phyloP scores from a whole-genome alignment of 2,888 invertebrate genomes.

The Carpatolechia fugitivella region DNA sequence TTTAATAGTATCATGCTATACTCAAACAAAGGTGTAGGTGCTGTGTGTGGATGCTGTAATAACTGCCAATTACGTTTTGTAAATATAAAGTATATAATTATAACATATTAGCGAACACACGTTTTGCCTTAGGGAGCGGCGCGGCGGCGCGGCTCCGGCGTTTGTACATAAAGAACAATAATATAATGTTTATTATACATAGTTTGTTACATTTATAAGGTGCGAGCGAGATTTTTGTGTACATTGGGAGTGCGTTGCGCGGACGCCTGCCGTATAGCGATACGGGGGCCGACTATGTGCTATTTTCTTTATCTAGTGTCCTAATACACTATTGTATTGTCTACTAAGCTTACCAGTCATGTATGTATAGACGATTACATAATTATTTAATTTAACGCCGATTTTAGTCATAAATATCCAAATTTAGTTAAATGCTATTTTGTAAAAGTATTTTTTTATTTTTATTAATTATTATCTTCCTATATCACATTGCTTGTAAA shows the following conservation, averaged over 20 bases:
- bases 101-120: constrained; percentile 60
- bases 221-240: constrained; percentile 63
- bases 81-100: constrained; percentile 66
- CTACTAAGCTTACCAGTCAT: constrained; percentile 78
- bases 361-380: constrained; percentile 73
- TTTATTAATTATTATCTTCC: constrained; percentile 53
- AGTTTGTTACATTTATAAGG: constrained; percentile 73
- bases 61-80: constrained; percentile 69
- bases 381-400: constrained; percentile 75
- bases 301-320: constrained; percentile 71
- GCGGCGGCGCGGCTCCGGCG: constrained; percentile 55
- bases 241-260: constrained; percentile 49
- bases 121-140: constrained; percentile 57
- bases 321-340: constrained; percentile 71
- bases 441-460: constrained; percentile 58
- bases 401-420: constrained; percentile 79
- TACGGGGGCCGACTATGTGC: constrained; percentile 55
- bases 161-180: constrained; percentile 73
- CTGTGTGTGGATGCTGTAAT: constrained; percentile 50
- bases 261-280: constrained; percentile 35
- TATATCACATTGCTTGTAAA: constrained; percentile 60
- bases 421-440: constrained; percentile 75
- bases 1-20: constrained; percentile 55
- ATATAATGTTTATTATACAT: constrained; percentile 68
- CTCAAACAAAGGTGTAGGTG: constrained; percentile 61